Conservation (phyloP, 1,140 invertebrate genomes). For the Caenorhabditis inopinata region DNA sequence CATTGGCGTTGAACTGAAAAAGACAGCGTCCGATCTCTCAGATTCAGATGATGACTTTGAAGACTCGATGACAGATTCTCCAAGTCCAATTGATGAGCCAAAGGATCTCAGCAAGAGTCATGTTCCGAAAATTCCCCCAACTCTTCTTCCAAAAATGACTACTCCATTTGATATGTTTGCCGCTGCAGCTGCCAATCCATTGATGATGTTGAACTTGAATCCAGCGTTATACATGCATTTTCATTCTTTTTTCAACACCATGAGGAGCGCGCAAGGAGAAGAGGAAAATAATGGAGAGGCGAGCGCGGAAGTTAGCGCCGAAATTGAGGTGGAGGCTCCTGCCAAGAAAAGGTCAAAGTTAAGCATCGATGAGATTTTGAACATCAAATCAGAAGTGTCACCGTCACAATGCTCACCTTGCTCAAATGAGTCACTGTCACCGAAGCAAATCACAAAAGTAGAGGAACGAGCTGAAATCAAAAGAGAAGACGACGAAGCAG, state of each 20-base stretch:
- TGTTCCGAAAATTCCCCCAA: background rate
- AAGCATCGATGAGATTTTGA: constrained; percentile 44
- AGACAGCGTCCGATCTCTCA: constrained; percentile 18
- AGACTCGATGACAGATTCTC: constrained; percentile 43
- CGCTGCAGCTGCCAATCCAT: constrained; percentile 22
- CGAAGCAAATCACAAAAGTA: background rate
- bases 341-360: background rate
- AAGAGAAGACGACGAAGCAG: constrained; percentile 7
- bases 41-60: constrained; percentile 42
- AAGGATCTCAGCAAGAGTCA: constrained; percentile 1
- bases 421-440: constrained; percentile 9
- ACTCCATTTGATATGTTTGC: background rate
- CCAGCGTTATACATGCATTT: constrained; percentile 29
- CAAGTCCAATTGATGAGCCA: constrained; percentile 40
- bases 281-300: background rate
- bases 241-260: constrained; percentile 24
- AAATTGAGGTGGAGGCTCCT: background rate
- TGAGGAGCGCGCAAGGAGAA: background rate
- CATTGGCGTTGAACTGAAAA: constrained; percentile 43
- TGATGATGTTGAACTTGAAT: constrained; percentile 42
- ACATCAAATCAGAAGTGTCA: constrained; percentile 32
- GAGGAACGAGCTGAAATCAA: background rate
- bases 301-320: background rate
- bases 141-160: background rate
- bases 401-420: constrained; percentile 7